Base-by-base conservation (phyloP, 2,888 invertebrate genomes). In the Caenorhabditis parvicauda region DNA sequence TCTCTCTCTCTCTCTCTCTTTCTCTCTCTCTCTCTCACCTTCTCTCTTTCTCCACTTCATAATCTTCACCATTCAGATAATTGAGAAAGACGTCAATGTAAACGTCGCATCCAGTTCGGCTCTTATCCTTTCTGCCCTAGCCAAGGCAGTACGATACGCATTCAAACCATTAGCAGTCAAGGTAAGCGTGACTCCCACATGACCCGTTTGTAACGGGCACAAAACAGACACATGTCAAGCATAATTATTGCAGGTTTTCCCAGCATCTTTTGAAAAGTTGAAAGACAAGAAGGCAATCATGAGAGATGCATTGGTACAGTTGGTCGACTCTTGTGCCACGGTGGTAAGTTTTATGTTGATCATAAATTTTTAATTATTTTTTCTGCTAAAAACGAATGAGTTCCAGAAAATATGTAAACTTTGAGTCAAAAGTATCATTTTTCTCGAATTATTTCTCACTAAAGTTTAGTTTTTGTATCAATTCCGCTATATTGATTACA, bases 251-350 rank as follows among this genome's bases (percentile, higher is more conserved):
- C 17, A 41, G 50, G 46, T 81, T 49, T 75, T 84, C 54, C 76
- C 82, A 85, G 81, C 89, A 0, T 85, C 92, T 46, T 83, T 96
- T 29, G 95, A 95, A 76, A 96, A 96, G 83, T 95, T 98, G 81
- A 93, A 93, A 79, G 96, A 98, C 82, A 96, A 93, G 85, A 98
- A 98, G 80, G 86, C 88, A 1, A 89, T 88, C 77, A 93, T 96
- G 1, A 92, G 95, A 0, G 81, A 87, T 0, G 89, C 90, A 0
- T 83, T 96, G 43, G 85, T 91, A 51, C 94, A 95, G 58, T 90
- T 92, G 2, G 88, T 90, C 24, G 96, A 96, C 84, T 90, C 90
- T 35, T 88, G 91, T 64, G 93, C 89, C 82, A 47, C 24, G 24
- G 64, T 62, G 43, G 63, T 65, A 35, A 17, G 49, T 9, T 3